Evolutionary conservation across 2,797 vertebrate genomes (phyloP).

Genomic region (Xerus rutilus): DNA sequence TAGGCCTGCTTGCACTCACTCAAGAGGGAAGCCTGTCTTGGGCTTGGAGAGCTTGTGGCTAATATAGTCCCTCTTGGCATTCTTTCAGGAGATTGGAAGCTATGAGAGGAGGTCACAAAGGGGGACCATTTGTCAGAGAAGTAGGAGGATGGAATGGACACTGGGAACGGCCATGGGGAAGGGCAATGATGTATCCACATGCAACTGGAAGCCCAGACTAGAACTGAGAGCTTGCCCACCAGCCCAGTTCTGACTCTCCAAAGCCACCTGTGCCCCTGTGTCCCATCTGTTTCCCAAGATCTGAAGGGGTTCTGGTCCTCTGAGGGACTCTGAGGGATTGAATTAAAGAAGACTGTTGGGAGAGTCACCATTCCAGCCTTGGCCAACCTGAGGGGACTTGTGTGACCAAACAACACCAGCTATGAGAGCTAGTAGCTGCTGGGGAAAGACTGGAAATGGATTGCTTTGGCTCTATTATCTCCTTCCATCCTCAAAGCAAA

Average conservation of each 20-base stretch:
- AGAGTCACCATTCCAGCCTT: neutral
- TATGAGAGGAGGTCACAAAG: neutral
- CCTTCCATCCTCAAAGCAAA: neutral
- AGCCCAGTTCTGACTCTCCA: neutral
- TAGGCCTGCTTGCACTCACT: neutral
- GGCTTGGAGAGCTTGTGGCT: neutral
- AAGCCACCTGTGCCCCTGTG: neutral
- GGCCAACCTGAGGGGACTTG: neutral
- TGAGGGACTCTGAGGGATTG: neutral
- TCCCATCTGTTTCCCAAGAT: neutral
- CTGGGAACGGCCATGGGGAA: neutral
- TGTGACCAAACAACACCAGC: neutral
- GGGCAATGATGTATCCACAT: neutral
- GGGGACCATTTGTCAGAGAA: neutral
- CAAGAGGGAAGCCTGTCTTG: neutral
- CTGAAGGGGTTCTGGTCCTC: neutral
- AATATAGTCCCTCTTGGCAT: rapidly evolving
- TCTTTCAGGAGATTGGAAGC: neutral
- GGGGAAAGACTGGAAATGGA: neutral
- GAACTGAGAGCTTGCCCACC: neutral
- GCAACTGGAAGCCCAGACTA: neutral
- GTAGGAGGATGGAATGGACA: neutral
- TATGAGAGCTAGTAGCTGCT: neutral
- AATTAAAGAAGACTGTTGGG: neutral
- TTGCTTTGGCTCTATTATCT: neutral